Base-by-base conservation (phyloP, 2,797 vertebrate genomes). In the Chelon auratus region DNA sequence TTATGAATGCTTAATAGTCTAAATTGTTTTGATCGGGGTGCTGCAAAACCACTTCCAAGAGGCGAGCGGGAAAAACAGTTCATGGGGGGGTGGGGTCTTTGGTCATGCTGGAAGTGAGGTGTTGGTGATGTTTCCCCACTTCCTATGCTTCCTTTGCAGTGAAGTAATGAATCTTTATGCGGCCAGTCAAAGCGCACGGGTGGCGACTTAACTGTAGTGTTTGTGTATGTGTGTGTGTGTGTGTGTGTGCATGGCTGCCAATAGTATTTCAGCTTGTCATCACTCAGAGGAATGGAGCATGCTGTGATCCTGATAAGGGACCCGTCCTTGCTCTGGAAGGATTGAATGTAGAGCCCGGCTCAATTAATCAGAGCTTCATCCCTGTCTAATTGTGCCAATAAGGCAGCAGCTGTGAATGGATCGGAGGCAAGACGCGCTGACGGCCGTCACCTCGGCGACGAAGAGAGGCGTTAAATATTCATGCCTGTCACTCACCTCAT, bases 391-490 rank as follows among this genome's bases (percentile, higher is more conserved):
- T 90, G 87, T 82, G 73, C 87, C 80, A 86, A 89, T 91, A 85
- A 93, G 77, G 81, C 87, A 55, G 80, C 87, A 87, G 85, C 84
- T 91, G 87, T 79, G 80, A 83, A 85, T 48, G 81, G 89, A 88
- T 87, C 37, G 18, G 62, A 83, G 85, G 91, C 77, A 69, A 79
- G 84, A 86, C 58, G 62, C 9, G 76, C 87, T 85, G 82, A 85
- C 67, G 67, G 83, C 83, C 84, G 89, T 93, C 93, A 90, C 87
- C 89, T 76, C 85, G 73, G 88, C 69, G 82, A 87, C 85, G 43
- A 83, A 73, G 68, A 87, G 83, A 81, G 71, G 52, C 80, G 73
- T 93, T 86, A 93, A 93, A 93, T 94, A 94, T 94, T 93, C 90
- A 95, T 92, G 90, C 63, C 82, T 88, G 92, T 92, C 90, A 90